Conservation (phyloP, 2,113 vertebrate genomes). For the Corythornis vintsioides region DNA sequence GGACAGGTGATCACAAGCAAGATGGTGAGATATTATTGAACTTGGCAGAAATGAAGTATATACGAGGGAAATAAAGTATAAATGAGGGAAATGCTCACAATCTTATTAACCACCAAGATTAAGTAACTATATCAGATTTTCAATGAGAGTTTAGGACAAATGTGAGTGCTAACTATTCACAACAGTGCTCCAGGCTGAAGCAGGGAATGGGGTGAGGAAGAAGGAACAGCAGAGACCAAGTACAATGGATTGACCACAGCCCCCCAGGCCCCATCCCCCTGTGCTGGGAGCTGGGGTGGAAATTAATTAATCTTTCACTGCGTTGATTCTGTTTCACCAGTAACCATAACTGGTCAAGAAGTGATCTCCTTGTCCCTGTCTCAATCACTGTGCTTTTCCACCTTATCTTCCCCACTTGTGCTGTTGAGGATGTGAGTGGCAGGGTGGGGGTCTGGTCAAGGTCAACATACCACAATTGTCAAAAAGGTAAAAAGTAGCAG, state of each 20-base stretch:
- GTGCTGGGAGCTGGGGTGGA: neutral
- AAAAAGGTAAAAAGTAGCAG: neutral
- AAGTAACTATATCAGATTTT: neutral
- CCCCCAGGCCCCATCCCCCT: rapidly evolving
- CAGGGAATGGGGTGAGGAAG: neutral
- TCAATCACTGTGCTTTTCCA: neutral
- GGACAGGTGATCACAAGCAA: neutral
- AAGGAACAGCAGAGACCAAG: neutral
- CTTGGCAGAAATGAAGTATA: neutral
- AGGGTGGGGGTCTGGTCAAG: neutral
- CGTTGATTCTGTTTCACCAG: neutral
- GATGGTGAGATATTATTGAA: neutral
- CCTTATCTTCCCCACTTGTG: neutral
- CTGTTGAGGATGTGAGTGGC: neutral
- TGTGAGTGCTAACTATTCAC: neutral
- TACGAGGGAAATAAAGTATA: neutral
- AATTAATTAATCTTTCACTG: neutral
- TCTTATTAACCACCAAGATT: neutral
- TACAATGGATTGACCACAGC: neutral
- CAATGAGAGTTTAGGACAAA: neutral
- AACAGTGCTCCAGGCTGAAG: neutral
- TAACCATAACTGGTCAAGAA: neutral
- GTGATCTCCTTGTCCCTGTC: no score
- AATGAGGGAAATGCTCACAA: neutral
- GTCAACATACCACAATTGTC: neutral